Evolutionary conservation across 2,888 invertebrate genomes (phyloP), one percentile per base, ranked within the genome.

Genomic region (Drosophila siamana): DNA sequence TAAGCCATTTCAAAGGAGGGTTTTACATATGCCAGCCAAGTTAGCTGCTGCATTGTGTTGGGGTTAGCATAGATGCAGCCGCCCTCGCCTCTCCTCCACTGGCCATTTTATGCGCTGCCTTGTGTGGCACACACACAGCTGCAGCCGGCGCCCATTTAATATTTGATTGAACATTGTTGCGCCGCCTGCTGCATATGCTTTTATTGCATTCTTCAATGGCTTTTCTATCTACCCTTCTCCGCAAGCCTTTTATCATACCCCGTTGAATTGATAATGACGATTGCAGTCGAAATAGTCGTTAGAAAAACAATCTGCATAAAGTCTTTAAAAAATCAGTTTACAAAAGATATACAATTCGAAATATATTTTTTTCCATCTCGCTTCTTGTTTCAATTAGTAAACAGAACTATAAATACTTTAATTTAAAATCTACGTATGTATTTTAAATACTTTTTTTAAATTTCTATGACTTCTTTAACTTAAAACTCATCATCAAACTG

Each of bases 141-240:
- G 64, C 52, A 15, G 40, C 67, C 24, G 47, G 54, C 60, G 30
- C 36, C 13, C 36, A 7, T 36, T 75, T 76, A 86, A 83, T 86
- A 79, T 88, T 83, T 83, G 80, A 83, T 88, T 83, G 86, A 83
- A 88, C 88, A 83, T 86, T 88, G 80, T 88, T 88, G 86, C 66
- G 60, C 26, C 6, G 19, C 78, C 67, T 72, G 60, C 59, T 75
- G 82, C 69, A 66, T 81, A 62, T 61, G 61, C 78, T 75, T 85
- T 82, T 85, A 86, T 88, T 83, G 88, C 88, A 83, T 69, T 82
- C 80, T 63, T 13, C 36, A 54, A 46, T 28, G 22, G 4, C 15
- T 13, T 15, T 24, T 24, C n/a, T 26, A 41, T 33, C n/a, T n/a
- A 28, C 4, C 4, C 28, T n/a, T 16, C 28, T 19, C n/a, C 7